Evolutionary conservation across 2,888 invertebrate genomes (phyloP).

Genomic region (Stenotaenia linearis): DNA sequence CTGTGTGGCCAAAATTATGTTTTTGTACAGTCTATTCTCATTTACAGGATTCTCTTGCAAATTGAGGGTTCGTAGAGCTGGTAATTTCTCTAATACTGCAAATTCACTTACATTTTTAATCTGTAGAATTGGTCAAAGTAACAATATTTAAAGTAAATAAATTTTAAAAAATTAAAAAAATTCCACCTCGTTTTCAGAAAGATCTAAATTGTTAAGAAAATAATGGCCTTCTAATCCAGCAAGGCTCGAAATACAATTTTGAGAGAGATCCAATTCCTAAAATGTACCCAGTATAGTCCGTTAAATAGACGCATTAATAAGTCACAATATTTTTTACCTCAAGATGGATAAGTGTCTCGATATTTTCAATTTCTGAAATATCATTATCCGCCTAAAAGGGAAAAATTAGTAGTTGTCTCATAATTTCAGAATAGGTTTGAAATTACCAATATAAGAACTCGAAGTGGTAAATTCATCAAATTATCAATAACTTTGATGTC

Average conservation of each 20-base stretch:
- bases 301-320: background rate
- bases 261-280: background rate
- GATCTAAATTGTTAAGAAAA: background rate
- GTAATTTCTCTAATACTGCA: background rate
- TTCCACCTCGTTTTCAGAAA: background rate
- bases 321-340: background rate
- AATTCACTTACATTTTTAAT: background rate
- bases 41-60: background rate
- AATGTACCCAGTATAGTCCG: background rate
- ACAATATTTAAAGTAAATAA: background rate
- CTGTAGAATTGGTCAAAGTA: background rate
- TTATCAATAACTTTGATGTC: background rate
- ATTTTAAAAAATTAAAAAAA: background rate
- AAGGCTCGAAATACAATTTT: background rate
- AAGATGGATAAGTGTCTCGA: background rate
- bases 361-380: background rate
- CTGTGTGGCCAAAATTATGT: background rate
- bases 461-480: background rate
- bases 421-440: background rate
- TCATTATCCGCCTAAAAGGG: background rate
- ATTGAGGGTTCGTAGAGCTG: background rate
- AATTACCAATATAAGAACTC: background rate
- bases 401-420: too few species aligned
- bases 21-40: background rate
- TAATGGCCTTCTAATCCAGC: background rate